These are phyloP conservation scores for Hyalella azteca DNA, from an alignment of 2,888 invertebrate species.

Conservation along the genomic window DNA sequence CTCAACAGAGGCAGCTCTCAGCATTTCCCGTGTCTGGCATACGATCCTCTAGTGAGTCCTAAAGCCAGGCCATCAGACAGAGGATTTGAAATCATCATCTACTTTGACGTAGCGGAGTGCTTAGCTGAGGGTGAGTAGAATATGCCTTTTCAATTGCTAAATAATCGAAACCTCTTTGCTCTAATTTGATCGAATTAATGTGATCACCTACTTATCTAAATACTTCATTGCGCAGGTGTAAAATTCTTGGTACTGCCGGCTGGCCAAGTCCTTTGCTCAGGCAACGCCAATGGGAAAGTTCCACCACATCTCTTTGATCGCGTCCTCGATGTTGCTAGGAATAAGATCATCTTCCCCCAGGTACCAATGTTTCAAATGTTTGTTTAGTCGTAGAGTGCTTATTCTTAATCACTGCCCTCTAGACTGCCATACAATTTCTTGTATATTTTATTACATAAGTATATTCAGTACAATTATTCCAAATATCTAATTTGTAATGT, in stretches of 20 bases:
- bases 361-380: neutral
- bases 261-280: slow-evolving; percentile 48
- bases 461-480: too few species aligned
- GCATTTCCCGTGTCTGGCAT: slow-evolving; percentile 37
- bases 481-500: too few species aligned
- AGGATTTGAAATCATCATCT: slow-evolving; percentile 47
- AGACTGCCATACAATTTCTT: too few species aligned
- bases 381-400: too few species aligned
- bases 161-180: too few species aligned
- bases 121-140: slow-evolving; percentile 39
- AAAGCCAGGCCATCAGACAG: slow-evolving; percentile 2
- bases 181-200: too few species aligned
- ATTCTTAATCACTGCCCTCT: neutral
- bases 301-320: slow-evolving; percentile 46
- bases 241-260: slow-evolving; percentile 40
- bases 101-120: slow-evolving; percentile 42
- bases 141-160: too few species aligned
- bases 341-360: slow-evolving; percentile 45
- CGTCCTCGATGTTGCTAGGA: slow-evolving; percentile 45
- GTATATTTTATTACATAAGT: too few species aligned
- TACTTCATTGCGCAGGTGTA: slow-evolving; percentile 47
- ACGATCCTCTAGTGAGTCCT: slow-evolving; percentile 44
- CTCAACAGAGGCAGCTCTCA: slow-evolving; percentile 10
- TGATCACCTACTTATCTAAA: too few species aligned
- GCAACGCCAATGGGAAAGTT: slow-evolving; percentile 44